A percentile compares a stretch with the other conserved stretches of the same genome.
These are phyloP conservation scores for Erannis defoliaria DNA, from an alignment of 2,888 invertebrate genomes.

Conservation along the genomic window DNA sequence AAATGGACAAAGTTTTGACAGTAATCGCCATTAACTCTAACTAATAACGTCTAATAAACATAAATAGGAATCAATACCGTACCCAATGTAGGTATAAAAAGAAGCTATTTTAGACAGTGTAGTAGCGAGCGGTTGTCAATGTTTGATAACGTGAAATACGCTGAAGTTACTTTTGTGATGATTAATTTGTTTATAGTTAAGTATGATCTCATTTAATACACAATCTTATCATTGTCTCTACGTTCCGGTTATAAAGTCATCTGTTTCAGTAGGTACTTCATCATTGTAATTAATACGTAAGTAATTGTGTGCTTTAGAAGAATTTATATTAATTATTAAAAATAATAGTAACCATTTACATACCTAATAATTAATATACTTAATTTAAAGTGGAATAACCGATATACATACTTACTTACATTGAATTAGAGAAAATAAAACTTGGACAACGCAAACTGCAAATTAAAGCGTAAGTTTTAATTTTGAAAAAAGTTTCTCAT, in stretches of 20 bases:
- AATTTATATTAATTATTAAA: background rate
- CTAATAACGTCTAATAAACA: constrained; percentile 28
- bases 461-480: constrained; percentile 30
- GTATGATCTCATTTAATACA: constrained; percentile 69
- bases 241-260: constrained; percentile 20
- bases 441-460: constrained; percentile 8
- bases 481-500: constrained; percentile 19
- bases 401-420: too few species aligned
- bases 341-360: too few species aligned
- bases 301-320: constrained; percentile 17
- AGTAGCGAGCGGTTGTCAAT: constrained; percentile 2
- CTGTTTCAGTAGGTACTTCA: constrained; percentile 47
- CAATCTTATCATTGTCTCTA: constrained; percentile 52
- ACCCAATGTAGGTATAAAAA: constrained; percentile 14
- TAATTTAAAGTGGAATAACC: too few species aligned
- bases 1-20: constrained; percentile 63
- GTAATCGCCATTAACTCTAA: constrained; percentile 59
- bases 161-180: constrained; percentile 25
- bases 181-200: constrained; percentile 32
- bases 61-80: constrained; percentile 36
- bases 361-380: too few species aligned
- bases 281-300: constrained; percentile 35
- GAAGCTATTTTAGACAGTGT: constrained; percentile 5
- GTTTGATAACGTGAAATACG: constrained; percentile 2
- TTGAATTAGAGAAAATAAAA: constrained; percentile 1